Evolutionary conservation across 2,113 vertebrate species (phyloP).

Genomic region (Calidris pygmaea): DNA sequence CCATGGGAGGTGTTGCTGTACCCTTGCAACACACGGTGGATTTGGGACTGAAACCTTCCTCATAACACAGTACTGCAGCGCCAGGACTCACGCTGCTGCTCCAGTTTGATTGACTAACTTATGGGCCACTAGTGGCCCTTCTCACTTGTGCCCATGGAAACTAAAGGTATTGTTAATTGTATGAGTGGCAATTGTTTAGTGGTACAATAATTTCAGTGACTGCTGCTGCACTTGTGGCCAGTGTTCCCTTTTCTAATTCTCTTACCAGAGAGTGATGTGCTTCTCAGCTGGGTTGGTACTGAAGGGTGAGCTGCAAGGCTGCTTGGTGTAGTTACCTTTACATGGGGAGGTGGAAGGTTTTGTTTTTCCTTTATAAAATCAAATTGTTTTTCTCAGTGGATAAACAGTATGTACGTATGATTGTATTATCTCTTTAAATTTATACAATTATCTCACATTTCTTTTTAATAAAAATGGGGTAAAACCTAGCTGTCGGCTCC

Average conservation of each 20-base stretch:
- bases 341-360: neutral
- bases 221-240: neutral
- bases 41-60: neutral
- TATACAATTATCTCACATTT: neutral
- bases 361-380: neutral
- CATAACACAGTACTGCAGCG: neutral
- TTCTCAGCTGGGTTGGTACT: neutral
- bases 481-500: neutral
- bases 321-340: neutral
- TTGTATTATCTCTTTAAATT: neutral
- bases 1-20: neutral
- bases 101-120: neutral
- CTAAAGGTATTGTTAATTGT: neutral
- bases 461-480: neutral
- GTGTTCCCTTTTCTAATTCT: neutral
- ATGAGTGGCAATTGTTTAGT: neutral
- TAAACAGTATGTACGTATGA: neutral
- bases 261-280: neutral
- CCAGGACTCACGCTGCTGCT: neutral
- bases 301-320: neutral
- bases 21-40: neutral
- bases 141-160: neutral
- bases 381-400: neutral
- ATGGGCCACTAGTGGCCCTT: neutral
- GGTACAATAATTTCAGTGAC: neutral